Evolutionary conservation across 2,888 invertebrate species (phyloP), one percentile per base, ranked within the genome.

Genomic region (Protophormia terraenovae): DNA sequence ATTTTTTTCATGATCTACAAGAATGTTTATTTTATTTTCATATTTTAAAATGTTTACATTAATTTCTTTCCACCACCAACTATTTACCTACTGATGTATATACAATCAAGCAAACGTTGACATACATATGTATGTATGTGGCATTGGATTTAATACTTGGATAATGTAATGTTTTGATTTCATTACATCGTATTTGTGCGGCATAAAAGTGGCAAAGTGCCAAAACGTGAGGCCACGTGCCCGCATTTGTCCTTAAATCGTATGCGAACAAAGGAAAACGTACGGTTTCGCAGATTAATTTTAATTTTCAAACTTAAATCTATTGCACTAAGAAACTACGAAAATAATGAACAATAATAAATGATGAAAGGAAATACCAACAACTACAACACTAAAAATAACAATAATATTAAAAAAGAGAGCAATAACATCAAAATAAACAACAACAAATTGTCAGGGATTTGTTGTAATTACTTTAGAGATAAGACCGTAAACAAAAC

Each of bases 71-170:
- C n/a, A n/a, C n/a, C n/a, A n/a, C n/a, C n/a, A n/a, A n/a, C n/a
- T n/a, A n/a, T n/a, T n/a, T n/a, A n/a, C n/a, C n/a, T n/a, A n/a
- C n/a, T n/a, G n/a, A n/a, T n/a, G n/a, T n/a, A n/a, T n/a, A n/a
- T n/a, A n/a, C n/a, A n/a, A n/a, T n/a, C n/a, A n/a, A n/a, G n/a
- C n/a, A n/a, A n/a, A n/a, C n/a, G n/a, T n/a, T n/a, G n/a, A n/a
- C n/a, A n/a, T n/a, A n/a, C n/a, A n/a, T n/a, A n/a, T n/a, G 12
- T 67, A 87, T 88, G 88, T 89, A 89, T 89, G 90, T 91, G 91
- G 90, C 89, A 90, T 89, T 90, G 89, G 76, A 24, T 60, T 69
- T 69, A 32, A 60, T 38, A 60, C 35, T 75, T 69, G 60, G 41
- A 73, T 64, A 69, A 67, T 38, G 50, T 75, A 32, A 60, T 84